A percentile compares a stretch with the other conserved stretches of the same genome.
Conservation (phyloP, 2,797 vertebrate species). For the Vultur gryphus region DNA sequence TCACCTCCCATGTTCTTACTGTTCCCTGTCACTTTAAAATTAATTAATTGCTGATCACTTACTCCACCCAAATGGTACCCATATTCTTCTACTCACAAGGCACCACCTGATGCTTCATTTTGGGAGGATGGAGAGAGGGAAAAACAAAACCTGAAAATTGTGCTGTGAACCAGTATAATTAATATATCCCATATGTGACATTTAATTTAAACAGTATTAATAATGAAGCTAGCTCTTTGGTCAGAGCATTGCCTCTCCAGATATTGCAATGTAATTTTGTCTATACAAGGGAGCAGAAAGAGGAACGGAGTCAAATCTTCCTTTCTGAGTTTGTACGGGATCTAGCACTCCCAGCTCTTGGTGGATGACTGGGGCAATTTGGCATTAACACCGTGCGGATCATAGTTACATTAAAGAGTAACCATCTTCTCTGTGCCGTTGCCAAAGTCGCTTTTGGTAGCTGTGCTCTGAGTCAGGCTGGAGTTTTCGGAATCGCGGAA, state of each 20-base stretch:
- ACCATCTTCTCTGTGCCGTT: neutral
- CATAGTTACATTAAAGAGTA: neutral
- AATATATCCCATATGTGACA: neutral
- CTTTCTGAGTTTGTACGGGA: neutral
- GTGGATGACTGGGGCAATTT: neutral
- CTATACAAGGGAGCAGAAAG: neutral
- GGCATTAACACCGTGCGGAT: accelerated
- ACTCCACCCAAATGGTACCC: neutral
- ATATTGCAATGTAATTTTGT: neutral
- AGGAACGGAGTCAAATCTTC: neutral
- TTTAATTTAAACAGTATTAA: neutral
- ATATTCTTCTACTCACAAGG: neutral
- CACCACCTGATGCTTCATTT: neutral
- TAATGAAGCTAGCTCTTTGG: neutral
- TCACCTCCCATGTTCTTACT: slow-evolving; percentile 43
- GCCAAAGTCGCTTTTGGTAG: neutral
- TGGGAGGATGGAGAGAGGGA: neutral
- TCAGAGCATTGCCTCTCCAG: neutral
- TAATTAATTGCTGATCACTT: slow-evolving; percentile 57
- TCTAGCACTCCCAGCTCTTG: neutral
- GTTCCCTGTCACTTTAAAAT: neutral
- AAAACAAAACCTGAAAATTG: neutral
- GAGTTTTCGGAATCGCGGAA: neutral
- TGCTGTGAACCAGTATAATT: neutral
- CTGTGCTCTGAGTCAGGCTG: neutral